phyloP scores from a whole-genome alignment of 2,888 invertebrate genomes.

The Diploptera punctata region DNA sequence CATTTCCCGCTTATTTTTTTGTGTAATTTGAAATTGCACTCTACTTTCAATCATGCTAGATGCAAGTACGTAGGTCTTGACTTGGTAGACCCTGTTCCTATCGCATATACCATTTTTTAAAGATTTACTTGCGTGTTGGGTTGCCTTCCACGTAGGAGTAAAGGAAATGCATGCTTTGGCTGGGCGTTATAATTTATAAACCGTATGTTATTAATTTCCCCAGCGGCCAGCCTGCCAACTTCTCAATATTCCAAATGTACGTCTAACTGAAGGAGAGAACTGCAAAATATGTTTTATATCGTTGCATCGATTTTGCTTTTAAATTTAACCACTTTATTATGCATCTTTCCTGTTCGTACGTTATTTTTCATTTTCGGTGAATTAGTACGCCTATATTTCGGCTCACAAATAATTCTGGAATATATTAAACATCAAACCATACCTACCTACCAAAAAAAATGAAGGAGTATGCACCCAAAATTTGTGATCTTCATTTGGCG shows the following conservation, averaged over 20 bases:
- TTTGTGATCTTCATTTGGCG: no score
- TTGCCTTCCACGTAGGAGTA: conserved; percentile 7
- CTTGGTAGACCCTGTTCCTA: not conserved
- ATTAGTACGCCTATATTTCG: no score
- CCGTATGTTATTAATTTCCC: conserved; percentile 14
- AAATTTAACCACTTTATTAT: no score
- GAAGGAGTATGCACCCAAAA: no score
- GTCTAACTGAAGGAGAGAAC: not conserved
- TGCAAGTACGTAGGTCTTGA: no score
- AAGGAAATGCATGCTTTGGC: not conserved
- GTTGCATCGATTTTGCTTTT: not conserved
- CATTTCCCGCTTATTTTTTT: no score
- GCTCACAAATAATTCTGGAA: no score
- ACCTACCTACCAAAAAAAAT: no score
- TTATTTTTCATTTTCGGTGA: no score
- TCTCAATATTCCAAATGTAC: not conserved
- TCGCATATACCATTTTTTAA: not conserved
- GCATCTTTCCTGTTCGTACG: no score
- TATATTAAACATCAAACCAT: no score
- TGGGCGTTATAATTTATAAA: not conserved
- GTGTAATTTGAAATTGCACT: not conserved
- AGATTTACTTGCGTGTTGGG: not conserved
- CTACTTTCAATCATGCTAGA: not conserved
- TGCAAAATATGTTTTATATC: not conserved
- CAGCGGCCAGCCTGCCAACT: not conserved